These are phyloP conservation scores for Myocastor coypus DNA, from an alignment of 2,113 vertebrate genomes.

Conservation along the genomic window DNA sequence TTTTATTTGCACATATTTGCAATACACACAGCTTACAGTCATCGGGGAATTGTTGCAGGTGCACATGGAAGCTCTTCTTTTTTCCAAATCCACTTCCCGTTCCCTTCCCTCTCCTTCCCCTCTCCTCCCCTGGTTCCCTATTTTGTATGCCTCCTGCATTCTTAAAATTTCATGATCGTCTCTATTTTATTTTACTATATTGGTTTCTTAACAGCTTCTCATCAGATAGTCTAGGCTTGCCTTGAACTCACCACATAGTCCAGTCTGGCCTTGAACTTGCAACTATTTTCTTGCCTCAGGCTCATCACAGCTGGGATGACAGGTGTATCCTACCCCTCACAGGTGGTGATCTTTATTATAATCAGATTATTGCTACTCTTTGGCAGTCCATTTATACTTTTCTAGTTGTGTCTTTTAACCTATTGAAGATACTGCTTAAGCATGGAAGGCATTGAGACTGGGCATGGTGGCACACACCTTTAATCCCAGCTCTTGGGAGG, in stretches of 20 bases:
- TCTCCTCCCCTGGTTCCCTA: not conserved
- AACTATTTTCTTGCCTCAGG: not conserved
- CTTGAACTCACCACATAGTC: not conserved
- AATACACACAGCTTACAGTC: not conserved
- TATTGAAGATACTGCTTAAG: not conserved
- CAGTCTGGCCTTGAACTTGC: not conserved
- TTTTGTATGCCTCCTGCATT: not conserved
- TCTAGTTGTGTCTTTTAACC: not conserved
- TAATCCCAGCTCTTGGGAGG: no score
- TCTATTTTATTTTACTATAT: not conserved
- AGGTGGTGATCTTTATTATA: not conserved
- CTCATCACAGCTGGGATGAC: not conserved
- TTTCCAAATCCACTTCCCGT: not conserved
- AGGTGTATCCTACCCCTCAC: not conserved
- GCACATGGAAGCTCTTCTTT: no score
- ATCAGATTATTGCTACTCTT: fast-evolving
- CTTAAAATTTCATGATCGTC: not conserved
- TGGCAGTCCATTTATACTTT: not conserved
- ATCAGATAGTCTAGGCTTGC: not conserved
- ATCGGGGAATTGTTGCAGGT: not conserved
- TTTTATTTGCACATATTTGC: not conserved
- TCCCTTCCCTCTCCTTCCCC: not conserved
- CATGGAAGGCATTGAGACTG: no score
- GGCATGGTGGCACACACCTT: no score
- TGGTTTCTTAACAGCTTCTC: not conserved